Conservation (phyloP, 1,140 invertebrate genomes). For the Ceratoteleas bidentatus region DNA sequence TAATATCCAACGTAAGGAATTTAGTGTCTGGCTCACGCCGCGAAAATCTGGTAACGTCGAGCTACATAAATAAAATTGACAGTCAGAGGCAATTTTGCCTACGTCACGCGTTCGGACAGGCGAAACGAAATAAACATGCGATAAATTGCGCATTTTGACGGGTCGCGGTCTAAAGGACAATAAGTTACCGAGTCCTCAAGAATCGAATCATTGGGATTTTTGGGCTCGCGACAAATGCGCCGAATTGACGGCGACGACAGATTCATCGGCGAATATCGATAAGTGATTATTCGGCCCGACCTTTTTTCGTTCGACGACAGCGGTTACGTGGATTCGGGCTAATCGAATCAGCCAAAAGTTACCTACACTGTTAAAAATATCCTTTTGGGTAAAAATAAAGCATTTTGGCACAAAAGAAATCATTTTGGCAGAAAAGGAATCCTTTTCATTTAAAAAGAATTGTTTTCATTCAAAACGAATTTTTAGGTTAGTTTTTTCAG, state of each 20-base stretch:
- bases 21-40: constrained; percentile 27
- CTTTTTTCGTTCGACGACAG: no score
- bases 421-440: no score
- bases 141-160: constrained; percentile 44
- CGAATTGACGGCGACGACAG: not conserved
- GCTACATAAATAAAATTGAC: constrained; percentile 68
- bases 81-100: constrained; percentile 62
- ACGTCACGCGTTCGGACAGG: constrained; percentile 41
- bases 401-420: no score
- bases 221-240: not conserved
- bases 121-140: constrained; percentile 33
- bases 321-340: no score
- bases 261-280: no score
- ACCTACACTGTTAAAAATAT: no score
- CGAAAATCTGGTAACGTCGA: constrained; percentile 27
- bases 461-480: no score
- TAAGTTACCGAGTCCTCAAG: constrained; percentile 13
- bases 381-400: no score
- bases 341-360: no score
- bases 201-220: constrained; percentile 11
- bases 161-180: constrained; percentile 25
- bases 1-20: constrained; percentile 59
- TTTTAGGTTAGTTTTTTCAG: no score
- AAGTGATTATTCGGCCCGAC: no score
- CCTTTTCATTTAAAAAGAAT: no score